Conservation (phyloP, 2,113 vertebrate genomes). For the Zootoca vivipara region DNA sequence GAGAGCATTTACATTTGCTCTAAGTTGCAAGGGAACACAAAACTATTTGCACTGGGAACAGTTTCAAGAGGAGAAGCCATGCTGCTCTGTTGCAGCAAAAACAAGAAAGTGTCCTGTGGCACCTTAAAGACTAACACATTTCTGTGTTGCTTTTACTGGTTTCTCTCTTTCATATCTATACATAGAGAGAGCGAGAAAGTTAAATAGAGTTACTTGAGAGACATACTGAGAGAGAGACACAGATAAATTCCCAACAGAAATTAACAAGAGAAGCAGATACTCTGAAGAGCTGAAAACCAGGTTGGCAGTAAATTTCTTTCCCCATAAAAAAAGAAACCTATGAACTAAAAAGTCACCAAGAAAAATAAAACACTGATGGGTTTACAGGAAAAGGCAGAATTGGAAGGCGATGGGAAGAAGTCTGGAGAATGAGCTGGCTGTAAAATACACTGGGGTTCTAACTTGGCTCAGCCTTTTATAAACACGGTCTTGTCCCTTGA, state of each 20-base stretch:
- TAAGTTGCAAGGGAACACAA: neutral
- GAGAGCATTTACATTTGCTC: neutral
- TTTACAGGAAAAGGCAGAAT: neutral
- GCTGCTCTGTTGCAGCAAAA: too few species aligned
- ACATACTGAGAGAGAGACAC: neutral
- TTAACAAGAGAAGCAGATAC: neutral
- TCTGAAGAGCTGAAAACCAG: slow-evolving; percentile 19
- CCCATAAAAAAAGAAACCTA: slow-evolving; percentile 10
- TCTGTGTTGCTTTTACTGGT: too few species aligned
- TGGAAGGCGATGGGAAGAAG: neutral
- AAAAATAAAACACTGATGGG: neutral
- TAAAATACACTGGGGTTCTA: slow-evolving; percentile 13
- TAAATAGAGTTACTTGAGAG: neutral
- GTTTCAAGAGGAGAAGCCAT: neutral
- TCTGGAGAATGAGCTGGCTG: neutral
- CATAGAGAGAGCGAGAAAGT: neutral
- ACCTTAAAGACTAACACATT: too few species aligned
- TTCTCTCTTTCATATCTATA: neutral
- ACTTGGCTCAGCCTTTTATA: slow-evolving; percentile 36
- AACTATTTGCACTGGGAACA: neutral
- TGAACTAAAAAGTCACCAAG: neutral
- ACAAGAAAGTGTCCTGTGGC: too few species aligned
- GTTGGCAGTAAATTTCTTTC: neutral
- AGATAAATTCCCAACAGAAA: neutral
- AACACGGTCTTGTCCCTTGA: slow-evolving; percentile 43